Conservation (phyloP, 2,888 invertebrate species). For the Criorhina ranunculi region DNA sequence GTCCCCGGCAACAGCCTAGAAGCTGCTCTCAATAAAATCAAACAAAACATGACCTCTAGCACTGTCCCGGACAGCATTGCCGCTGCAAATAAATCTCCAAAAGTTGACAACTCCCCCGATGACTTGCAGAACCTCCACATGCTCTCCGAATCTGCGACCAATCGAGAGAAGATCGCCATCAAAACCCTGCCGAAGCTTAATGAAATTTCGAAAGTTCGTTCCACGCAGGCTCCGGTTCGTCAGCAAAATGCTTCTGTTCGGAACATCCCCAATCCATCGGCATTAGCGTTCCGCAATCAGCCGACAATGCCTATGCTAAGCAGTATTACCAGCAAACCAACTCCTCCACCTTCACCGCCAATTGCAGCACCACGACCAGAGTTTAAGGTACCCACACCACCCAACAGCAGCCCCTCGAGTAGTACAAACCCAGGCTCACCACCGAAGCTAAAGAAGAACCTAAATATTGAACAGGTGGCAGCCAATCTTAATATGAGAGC, state of each 20-base stretch:
- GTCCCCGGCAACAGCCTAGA: slow-evolving; percentile 80
- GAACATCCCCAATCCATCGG: slow-evolving; percentile 88
- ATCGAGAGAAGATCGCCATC: slow-evolving; percentile 83
- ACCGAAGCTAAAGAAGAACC: slow-evolving; percentile 80
- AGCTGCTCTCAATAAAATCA: slow-evolving; percentile 83
- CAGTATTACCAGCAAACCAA: slow-evolving; percentile 58
- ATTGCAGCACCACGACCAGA: slow-evolving; percentile 43
- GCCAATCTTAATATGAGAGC: slow-evolving; percentile 83
- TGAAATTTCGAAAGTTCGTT: slow-evolving; percentile 69
- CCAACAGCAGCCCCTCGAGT: slow-evolving; percentile 56
- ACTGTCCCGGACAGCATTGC: slow-evolving; percentile 72
- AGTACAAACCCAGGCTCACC: slow-evolving; percentile 70
- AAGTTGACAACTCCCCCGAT: slow-evolving; percentile 77
- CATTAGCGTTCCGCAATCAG: slow-evolving; percentile 86
- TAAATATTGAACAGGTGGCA: slow-evolving; percentile 84
- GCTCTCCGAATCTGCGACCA: slow-evolving; percentile 84
- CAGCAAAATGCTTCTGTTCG: slow-evolving; percentile 87
- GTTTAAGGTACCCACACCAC: slow-evolving; percentile 60
- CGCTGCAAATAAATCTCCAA: slow-evolving; percentile 52
- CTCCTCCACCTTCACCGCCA: slow-evolving; percentile 72
- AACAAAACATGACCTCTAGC: slow-evolving; percentile 82
- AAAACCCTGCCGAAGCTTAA: slow-evolving; percentile 78
- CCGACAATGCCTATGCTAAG: slow-evolving; percentile 78
- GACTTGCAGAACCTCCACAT: slow-evolving; percentile 86
- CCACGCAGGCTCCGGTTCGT: slow-evolving; percentile 80